A percentile compares a stretch with the other conserved stretches of the same genome.
phyloP scores from a whole-genome alignment of 23 tunicate genomes.

The Halocynthia aurantium region DNA sequence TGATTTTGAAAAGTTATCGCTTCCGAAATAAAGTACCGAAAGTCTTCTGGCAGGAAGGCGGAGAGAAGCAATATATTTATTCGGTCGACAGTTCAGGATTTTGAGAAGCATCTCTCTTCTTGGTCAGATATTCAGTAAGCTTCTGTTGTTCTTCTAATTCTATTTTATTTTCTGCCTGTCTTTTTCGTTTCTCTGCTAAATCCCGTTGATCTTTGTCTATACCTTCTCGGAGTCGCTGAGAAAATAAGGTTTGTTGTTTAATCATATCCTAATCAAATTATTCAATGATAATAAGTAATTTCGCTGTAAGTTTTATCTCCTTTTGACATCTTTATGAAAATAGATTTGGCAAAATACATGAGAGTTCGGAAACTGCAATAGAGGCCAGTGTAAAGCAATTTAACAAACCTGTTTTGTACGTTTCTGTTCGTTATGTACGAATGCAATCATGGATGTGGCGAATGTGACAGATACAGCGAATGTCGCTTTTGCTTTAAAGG shows the following conservation, averaged over 20 bases:
- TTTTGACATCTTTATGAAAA: neutral
- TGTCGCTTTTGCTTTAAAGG: conserved; percentile 27
- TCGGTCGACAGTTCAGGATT: neutral
- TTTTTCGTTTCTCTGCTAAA: conserved; percentile 12
- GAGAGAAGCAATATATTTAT: neutral
- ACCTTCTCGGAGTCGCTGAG: conserved; percentile 31
- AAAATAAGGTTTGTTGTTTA: neutral
- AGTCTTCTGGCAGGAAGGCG: neutral
- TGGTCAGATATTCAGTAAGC: conserved; percentile 14
- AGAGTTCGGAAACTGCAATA: neutral
- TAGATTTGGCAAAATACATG: neutral
- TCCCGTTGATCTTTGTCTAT: conserved; percentile 20
- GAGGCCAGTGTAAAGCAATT: neutral
- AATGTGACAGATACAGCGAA: conserved; percentile 33
- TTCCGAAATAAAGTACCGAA: conserved; percentile 40
- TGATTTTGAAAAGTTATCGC: conserved; percentile 35
- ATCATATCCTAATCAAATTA: neutral
- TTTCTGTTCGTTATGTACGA: conserved; percentile 48
- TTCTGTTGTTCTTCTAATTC: conserved; percentile 20
- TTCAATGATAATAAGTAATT: too few relatives aligned
- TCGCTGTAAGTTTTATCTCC: too few relatives aligned
- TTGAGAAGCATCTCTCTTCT: conserved; percentile 12
- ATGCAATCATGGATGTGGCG: conserved; percentile 35
- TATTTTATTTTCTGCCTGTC: conserved; percentile 32
- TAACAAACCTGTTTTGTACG: conserved; percentile 24